These are phyloP conservation scores for Melolontha melolontha DNA, from an alignment of 2,888 invertebrate genomes.

Conservation along the genomic window DNA sequence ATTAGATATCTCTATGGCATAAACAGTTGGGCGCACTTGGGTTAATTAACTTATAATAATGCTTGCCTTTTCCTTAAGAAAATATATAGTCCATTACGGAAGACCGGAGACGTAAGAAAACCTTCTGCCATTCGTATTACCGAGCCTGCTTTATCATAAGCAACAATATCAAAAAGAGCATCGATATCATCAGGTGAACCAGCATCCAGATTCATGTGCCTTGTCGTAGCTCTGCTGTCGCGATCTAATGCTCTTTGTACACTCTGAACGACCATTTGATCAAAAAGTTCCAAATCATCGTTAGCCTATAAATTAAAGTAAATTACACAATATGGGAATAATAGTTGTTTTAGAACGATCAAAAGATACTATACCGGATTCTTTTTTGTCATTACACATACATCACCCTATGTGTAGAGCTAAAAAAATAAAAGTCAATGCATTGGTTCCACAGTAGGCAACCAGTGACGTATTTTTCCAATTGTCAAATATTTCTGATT, in stretches of 20 bases:
- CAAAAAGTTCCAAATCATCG: slow-evolving; percentile 58
- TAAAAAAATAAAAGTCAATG: too few relatives aligned
- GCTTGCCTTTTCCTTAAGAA: slow-evolving; percentile 26
- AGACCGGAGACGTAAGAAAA: slow-evolving; percentile 42
- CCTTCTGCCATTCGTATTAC: slow-evolving; percentile 63
- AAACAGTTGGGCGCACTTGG: too few relatives aligned
- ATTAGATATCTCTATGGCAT: too few relatives aligned
- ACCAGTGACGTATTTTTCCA: too few relatives aligned
- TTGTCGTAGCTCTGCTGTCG: slow-evolving; percentile 66
- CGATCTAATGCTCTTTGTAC: slow-evolving; percentile 58
- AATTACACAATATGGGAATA: background rate
- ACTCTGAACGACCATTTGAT: slow-evolving; percentile 28
- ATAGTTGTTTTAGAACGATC: slow-evolving; percentile 42
- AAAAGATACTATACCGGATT: too few relatives aligned
- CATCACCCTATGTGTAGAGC: too few relatives aligned
- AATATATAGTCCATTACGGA: slow-evolving; percentile 39
- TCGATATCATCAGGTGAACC: slow-evolving; percentile 25
- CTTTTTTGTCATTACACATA: too few relatives aligned
- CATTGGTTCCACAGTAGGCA: too few relatives aligned
- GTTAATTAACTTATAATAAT: too few relatives aligned
- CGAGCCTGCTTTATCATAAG: slow-evolving; percentile 68
- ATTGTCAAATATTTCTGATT: too few relatives aligned
- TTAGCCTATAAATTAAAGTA: slow-evolving; percentile 54
- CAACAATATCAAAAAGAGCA: slow-evolving; percentile 32
- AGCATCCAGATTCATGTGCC: slow-evolving; percentile 69